Percentiles rank a stretch among this genome's conserved stretches.
Evolutionary conservation across 2,797 vertebrate species (phyloP).

Genomic region (Selene dorsalis): DNA sequence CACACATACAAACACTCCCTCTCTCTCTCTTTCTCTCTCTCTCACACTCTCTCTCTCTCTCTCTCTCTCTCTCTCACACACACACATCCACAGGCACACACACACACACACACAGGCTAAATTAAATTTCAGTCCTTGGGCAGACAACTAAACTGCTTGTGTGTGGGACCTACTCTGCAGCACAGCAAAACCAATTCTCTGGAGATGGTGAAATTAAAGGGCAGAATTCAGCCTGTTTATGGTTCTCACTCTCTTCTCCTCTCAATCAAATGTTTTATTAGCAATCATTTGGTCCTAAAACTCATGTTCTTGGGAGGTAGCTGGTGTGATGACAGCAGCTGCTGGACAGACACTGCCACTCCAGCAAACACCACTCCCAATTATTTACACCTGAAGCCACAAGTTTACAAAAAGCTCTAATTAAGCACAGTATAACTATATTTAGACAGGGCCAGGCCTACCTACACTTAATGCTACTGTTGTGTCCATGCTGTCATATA

Average conservation of each 20-base stretch:
- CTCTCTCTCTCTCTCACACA: slow-evolving; percentile 3
- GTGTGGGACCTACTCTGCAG: slow-evolving; percentile 80
- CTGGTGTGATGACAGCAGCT: slow-evolving; percentile 67
- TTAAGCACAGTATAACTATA: slow-evolving; percentile 41
- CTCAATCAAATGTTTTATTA: slow-evolving; percentile 89
- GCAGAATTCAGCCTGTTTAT: slow-evolving; percentile 85
- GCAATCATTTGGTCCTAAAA: slow-evolving; percentile 87
- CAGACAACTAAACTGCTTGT: slow-evolving; percentile 83
- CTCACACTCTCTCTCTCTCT: slow-evolving; percentile 15
- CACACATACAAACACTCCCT: slow-evolving; percentile 53
- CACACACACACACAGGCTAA: slow-evolving; percentile 68
- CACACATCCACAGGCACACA: slow-evolving; percentile 10
- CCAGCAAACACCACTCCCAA: slow-evolving; percentile 61
- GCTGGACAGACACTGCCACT: slow-evolving; percentile 59
- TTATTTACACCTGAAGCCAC: slow-evolving; percentile 79
- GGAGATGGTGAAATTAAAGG: slow-evolving; percentile 86
- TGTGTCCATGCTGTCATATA: slow-evolving; percentile 11
- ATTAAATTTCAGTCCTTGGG: slow-evolving; percentile 87
- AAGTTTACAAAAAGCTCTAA: slow-evolving; percentile 51
- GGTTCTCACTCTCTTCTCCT: slow-evolving; percentile 81
- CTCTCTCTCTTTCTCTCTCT: slow-evolving; percentile 13
- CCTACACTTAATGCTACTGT: slow-evolving; percentile 21
- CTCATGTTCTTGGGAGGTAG: slow-evolving; percentile 74
- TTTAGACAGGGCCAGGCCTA: slow-evolving; percentile 18
- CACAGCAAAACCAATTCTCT: slow-evolving; percentile 86